Percentiles rank a stretch among this genome's conserved stretches.
phyloP scores from a whole-genome alignment of 2,888 invertebrate genomes.

The Machimus atricapillus region DNA sequence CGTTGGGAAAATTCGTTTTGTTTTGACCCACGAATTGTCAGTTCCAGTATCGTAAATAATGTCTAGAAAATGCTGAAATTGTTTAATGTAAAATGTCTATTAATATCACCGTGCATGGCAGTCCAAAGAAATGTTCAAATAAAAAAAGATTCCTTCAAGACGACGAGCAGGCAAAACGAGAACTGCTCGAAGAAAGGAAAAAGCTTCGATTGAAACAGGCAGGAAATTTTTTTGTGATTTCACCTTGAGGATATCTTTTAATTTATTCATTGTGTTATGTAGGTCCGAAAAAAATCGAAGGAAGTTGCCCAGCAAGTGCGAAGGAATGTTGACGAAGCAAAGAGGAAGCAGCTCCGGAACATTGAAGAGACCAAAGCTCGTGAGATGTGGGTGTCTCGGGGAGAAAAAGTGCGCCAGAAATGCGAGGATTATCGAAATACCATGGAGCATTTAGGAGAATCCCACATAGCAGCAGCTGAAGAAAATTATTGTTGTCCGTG shows the following conservation, averaged over 20 bases:
- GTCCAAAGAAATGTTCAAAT: conserved; percentile 63
- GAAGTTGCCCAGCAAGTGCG: conserved; percentile 66
- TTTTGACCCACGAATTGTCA: background rate
- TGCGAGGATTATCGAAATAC: conserved; percentile 14
- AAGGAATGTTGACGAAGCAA: conserved; percentile 65
- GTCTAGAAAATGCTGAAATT: background rate
- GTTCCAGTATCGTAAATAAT: too few species aligned
- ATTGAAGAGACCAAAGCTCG: conserved; percentile 64
- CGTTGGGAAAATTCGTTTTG: conserved; percentile 9
- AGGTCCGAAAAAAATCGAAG: conserved; percentile 71
- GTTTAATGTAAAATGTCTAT: conserved; percentile 65
- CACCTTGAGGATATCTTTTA: background rate
- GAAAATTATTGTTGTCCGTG: background rate
- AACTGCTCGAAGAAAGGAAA: conserved; percentile 67
- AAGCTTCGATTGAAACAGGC: conserved; percentile 70
- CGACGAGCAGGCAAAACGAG: conserved; percentile 64
- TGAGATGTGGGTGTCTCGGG: conserved; percentile 61
- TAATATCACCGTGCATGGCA: conserved; percentile 68
- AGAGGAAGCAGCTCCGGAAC: conserved; percentile 63
- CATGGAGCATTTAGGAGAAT: conserved; percentile 21
- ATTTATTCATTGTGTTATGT: conserved; percentile 35
- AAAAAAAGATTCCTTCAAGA: conserved; percentile 65
- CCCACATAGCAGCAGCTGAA: conserved; percentile 42
- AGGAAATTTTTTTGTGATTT: background rate
- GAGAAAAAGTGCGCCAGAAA: conserved; percentile 45